Evolutionary conservation across 2,888 invertebrate genomes (phyloP), one percentile per base, ranked within the genome.

Genomic region (Euplexia lucipara): DNA sequence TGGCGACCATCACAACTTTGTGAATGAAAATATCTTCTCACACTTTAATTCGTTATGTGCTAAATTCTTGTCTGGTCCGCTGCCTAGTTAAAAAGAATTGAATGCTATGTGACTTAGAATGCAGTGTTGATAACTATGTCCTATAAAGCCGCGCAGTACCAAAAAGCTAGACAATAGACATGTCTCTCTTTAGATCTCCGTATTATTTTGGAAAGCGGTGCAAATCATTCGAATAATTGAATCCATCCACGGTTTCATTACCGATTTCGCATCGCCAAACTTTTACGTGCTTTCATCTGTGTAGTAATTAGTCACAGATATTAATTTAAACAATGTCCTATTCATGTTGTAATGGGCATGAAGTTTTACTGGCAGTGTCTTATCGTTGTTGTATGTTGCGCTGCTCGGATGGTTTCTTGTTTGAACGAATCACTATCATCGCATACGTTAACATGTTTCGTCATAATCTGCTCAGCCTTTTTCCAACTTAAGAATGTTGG

Each of bases 171-270:
- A 53, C 39, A 16, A 16, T 20, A 30, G 20, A n/a, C 45, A 47
- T 45, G 16, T 61, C 34, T 66, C 41, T 49, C 14, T 61, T 30
- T 66, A 51, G 16, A 44, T 67, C 39, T 18, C n/a, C 32, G 26
- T 26, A 44, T 9, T 44, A 20, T 45, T 47, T 70, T 68, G 41
- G 67, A 79, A 74, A 78, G 73, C 70, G 66, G 16, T 62, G 14
- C 45, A 22, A 70, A 73, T 62, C 32, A 16, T 47, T 44, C 22
- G 26, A 26, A 26, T 26, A 47, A 52, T 48, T 57, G 18, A 47
- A 45, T 35, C n/a, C 30, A 42, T 49, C 58, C 20, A 52, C 20
- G 37, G 70, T 37, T 75, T 56, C 12, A 65, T 61, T 62, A 64
- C 12, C 41, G 1, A 62, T 56, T 75, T 57, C 3, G 34, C 58